Percentiles rank a stretch among this genome's conserved stretches.
phyloP scores from a whole-genome alignment of 2,797 vertebrate genomes.

The Acrossocheilus wenchowensis region DNA sequence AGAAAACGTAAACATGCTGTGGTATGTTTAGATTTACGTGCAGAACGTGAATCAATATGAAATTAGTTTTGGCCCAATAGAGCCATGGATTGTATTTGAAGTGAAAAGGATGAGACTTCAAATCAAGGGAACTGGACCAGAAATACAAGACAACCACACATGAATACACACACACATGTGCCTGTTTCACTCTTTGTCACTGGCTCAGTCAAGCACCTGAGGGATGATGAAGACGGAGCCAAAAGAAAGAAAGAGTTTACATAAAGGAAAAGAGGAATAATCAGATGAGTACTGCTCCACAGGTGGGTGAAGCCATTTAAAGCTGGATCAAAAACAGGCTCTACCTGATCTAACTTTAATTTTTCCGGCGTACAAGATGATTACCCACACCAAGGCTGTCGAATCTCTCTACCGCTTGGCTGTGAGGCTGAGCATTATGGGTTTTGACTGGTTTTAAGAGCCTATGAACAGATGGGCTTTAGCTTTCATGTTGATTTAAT shows the following conservation, averaged over 20 bases:
- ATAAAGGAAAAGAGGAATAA: constrained; percentile 38
- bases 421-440: constrained; percentile 23
- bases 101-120: not conserved
- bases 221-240: constrained; percentile 4
- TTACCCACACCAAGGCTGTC: constrained; percentile 5
- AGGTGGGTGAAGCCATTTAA: constrained; percentile 37
- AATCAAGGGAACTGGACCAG: constrained; percentile 11
- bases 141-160: not conserved
- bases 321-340: constrained; percentile 42
- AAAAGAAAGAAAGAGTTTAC: constrained; percentile 19
- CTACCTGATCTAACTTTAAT: constrained; percentile 40
- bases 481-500: constrained; percentile 24
- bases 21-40: not conserved
- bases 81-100: constrained; percentile 22
- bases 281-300: constrained; percentile 20
- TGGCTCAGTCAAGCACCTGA: constrained; percentile 30
- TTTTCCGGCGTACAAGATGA: not conserved
- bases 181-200: constrained; percentile 1
- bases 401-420: not conserved
- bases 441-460: constrained; percentile 26
- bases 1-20: not conserved
- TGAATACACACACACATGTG: not conserved
- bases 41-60: constrained; percentile 18
- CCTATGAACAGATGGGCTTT: constrained; percentile 13
- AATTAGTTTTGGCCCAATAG: constrained; percentile 32